phyloP scores from a whole-genome alignment of 2,797 vertebrate genomes.

The Chelon auratus region DNA sequence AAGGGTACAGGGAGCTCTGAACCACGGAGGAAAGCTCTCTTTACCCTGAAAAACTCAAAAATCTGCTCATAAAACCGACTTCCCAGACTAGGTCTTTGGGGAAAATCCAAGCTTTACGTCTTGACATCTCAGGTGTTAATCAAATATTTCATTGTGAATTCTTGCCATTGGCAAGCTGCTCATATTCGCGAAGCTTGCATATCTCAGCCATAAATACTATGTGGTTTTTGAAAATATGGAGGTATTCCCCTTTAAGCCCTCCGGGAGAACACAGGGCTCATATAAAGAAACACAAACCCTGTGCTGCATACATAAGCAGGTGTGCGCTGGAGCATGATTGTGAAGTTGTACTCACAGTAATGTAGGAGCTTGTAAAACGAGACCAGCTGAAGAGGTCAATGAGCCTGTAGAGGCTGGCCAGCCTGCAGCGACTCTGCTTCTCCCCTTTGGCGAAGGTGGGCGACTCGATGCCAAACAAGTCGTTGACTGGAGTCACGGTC shows the following conservation, averaged over 20 bases:
- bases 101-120: conserved; percentile 37
- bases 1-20: conserved; percentile 43
- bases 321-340: conserved; percentile 47
- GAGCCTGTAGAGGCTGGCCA: conserved; percentile 94
- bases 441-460: conserved; percentile 92
- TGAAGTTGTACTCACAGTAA: conserved; percentile 90
- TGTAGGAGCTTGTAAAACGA: conserved; percentile 92
- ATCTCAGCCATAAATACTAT: conserved; percentile 55
- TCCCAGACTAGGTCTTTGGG: conserved; percentile 48
- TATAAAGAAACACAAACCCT: conserved; percentile 45
- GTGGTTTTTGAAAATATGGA: conserved; percentile 46
- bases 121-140: conserved; percentile 49
- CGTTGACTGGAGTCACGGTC: conserved; percentile 93
- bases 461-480: conserved; percentile 90
- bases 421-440: conserved; percentile 92
- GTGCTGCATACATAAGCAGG: conserved; percentile 55
- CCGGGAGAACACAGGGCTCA: conserved; percentile 21
- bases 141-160: conserved; percentile 44
- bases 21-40: conserved; percentile 34
- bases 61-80: conserved; percentile 43
- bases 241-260: conserved; percentile 44
- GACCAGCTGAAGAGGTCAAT: conserved; percentile 95
- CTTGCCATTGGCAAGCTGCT: conserved; percentile 23
- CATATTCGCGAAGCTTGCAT: conserved; percentile 40
- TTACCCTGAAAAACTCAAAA: conserved; percentile 35